A percentile compares a stretch with the other conserved stretches of the same genome.
Evolutionary conservation across 2,113 vertebrate species (phyloP).

Genomic region (Ginglymostoma cirratum): DNA sequence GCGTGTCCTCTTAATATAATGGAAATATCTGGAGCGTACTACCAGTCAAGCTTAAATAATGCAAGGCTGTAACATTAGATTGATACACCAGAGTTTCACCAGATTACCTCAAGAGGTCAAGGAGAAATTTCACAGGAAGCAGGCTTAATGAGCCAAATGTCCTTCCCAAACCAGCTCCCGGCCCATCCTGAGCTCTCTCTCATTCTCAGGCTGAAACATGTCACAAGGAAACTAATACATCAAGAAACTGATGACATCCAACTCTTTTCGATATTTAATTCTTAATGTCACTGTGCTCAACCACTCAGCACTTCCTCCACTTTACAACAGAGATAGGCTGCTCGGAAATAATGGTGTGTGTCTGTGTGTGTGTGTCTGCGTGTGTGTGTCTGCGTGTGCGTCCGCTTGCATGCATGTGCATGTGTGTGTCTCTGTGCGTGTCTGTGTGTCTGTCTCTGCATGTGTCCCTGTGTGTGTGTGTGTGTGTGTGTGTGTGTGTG

Average conservation of each 20-base stretch:
- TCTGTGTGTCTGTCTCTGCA: no score
- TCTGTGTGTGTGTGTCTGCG: no score
- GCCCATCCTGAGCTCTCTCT: not conserved
- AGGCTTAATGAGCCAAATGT: not conserved
- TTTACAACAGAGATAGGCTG: not conserved
- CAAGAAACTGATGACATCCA: not conserved
- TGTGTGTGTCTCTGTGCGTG: no score
- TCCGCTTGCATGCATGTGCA: no score
- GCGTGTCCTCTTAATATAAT: not conserved
- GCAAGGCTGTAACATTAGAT: slow-evolving; percentile 26
- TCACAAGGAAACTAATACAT: not conserved
- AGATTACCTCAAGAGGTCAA: slow-evolving; percentile 11
- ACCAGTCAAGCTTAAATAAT: slow-evolving; percentile 30
- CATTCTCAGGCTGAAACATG: not conserved
- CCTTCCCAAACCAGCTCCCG: not conserved
- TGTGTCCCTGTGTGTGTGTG: no score
- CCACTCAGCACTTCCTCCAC: not conserved
- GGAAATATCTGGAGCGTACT: not conserved
- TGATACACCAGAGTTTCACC: not conserved
- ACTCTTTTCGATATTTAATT: not conserved
- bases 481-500: no score
- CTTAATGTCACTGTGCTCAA: not conserved
- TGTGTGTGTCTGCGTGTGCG: no score
- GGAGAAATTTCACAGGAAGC: not conserved
- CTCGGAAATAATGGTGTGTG: not conserved